Conservation (phyloP, 2,113 vertebrate species). For the Rhinolophus ferrumequinum region DNA sequence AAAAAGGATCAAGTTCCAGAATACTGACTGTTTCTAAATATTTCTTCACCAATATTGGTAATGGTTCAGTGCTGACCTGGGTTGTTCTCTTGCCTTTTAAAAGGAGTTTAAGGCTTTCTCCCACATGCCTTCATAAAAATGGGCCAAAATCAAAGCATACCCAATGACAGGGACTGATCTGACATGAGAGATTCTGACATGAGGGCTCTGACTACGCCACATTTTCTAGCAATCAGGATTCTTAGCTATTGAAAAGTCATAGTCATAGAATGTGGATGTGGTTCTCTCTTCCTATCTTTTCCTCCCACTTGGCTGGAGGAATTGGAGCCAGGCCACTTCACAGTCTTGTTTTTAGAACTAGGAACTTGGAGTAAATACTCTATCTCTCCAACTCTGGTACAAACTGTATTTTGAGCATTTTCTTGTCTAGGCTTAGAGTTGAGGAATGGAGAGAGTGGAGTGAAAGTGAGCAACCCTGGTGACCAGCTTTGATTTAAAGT, state of each 20-base stretch:
- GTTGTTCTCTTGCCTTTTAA: not conserved
- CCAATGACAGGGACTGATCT: not conserved
- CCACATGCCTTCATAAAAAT: not conserved
- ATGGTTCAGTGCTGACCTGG: not conserved
- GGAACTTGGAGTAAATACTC: not conserved
- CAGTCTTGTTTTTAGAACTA: not conserved
- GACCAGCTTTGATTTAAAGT: not conserved
- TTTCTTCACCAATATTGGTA: not conserved
- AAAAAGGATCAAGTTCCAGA: not conserved
- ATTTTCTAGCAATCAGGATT: constrained; percentile 28
- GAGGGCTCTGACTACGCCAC: not conserved
- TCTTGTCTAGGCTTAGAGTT: not conserved
- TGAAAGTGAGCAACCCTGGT: not conserved
- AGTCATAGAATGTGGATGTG: not conserved
- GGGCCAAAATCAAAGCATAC: not conserved
- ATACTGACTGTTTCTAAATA: not conserved
- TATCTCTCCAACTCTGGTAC: not conserved
- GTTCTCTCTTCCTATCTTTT: not conserved
- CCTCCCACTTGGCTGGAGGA: not conserved
- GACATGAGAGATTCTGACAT: not conserved
- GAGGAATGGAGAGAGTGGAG: not conserved
- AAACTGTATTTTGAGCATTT: not conserved
- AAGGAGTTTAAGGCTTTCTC: not conserved
- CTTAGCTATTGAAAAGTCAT: too few species aligned
- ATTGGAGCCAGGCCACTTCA: not conserved